Percentiles rank a stretch among this genome's conserved stretches.
phyloP scores from a whole-genome alignment of 2,113 vertebrate genomes.

The Gila orcuttii region DNA sequence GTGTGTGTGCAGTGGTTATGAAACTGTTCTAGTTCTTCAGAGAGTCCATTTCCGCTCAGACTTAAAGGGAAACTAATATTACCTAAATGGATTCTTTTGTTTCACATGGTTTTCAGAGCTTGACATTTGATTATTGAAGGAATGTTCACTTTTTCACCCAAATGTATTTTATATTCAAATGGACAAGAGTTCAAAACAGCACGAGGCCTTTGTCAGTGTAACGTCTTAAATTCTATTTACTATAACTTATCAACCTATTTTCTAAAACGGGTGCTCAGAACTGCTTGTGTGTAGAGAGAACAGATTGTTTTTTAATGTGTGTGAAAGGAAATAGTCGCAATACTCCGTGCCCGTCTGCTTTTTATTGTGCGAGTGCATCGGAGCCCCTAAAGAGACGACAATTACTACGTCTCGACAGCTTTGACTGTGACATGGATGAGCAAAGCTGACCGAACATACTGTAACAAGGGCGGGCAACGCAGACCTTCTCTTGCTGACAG shows the following conservation, averaged over 20 bases:
- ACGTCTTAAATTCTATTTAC: slow-evolving; percentile 74
- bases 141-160: slow-evolving; percentile 35
- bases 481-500: background rate
- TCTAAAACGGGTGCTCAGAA: slow-evolving; percentile 65
- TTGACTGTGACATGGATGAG: background rate
- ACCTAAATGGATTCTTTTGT: slow-evolving; percentile 3
- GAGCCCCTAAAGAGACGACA: slow-evolving; percentile 37
- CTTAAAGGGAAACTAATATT: slow-evolving; percentile 10
- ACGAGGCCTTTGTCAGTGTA: slow-evolving; percentile 65
- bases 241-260: slow-evolving; percentile 70
- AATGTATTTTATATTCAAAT: slow-evolving; percentile 64
- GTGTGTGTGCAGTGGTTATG: slow-evolving; percentile 17
- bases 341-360: slow-evolving; percentile 38
- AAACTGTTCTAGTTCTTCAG: slow-evolving; percentile 10
- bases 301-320: slow-evolving; percentile 44
- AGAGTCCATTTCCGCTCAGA: slow-evolving; percentile 1
- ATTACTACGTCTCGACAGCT: slow-evolving; percentile 35
- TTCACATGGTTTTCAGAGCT: background rate
- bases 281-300: slow-evolving; percentile 50
- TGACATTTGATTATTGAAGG: slow-evolving; percentile 6
- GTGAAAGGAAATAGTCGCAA: slow-evolving; percentile 44
- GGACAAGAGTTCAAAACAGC: slow-evolving; percentile 69
- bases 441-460: background rate
- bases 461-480: background rate
- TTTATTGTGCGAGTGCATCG: slow-evolving; percentile 51